A percentile compares a stretch with the other conserved stretches of the same genome.
These are phyloP conservation scores for Eumacrocentrus americanus DNA, from an alignment of 2,888 invertebrate genomes.

Conservation along the genomic window DNA sequence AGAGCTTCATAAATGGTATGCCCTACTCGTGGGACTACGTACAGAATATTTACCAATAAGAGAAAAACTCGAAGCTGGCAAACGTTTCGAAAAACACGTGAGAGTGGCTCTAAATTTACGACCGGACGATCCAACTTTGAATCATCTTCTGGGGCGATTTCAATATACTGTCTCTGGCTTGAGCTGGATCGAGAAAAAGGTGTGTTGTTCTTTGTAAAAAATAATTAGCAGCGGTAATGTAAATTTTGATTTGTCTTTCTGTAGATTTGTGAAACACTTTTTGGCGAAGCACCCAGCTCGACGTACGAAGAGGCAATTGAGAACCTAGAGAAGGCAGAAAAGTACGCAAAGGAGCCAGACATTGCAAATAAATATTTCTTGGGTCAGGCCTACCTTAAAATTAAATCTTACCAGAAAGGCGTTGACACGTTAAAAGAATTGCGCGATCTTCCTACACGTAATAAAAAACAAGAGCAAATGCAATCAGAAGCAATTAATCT, in stretches of 20 bases:
- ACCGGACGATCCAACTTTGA: slow-evolving; percentile 68
- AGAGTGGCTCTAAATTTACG: slow-evolving; percentile 68
- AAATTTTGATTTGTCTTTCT: slow-evolving; percentile 16
- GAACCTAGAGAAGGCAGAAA: slow-evolving; percentile 65
- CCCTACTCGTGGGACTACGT: slow-evolving; percentile 70
- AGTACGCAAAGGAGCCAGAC: slow-evolving; percentile 63
- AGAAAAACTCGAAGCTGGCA: slow-evolving; percentile 72
- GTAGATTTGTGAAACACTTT: slow-evolving; percentile 69
- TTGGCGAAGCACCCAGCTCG: slow-evolving; percentile 69
- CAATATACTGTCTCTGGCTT: slow-evolving; percentile 70
- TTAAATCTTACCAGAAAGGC: slow-evolving; percentile 63
- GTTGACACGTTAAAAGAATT: slow-evolving; percentile 62
- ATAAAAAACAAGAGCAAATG: slow-evolving; percentile 42
- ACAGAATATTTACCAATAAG: slow-evolving; percentile 68
- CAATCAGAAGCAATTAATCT: slow-evolving; percentile 48
- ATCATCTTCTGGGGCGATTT: slow-evolving; percentile 75
- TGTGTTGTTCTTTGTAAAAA: too few species aligned
- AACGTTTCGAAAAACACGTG: slow-evolving; percentile 72
- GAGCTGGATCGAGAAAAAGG: slow-evolving; percentile 71
- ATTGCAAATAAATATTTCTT: slow-evolving; percentile 67
- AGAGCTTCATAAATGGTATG: slow-evolving; percentile 77
- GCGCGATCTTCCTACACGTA: slow-evolving; percentile 34
- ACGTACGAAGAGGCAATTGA: slow-evolving; percentile 69
- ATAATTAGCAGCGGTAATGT: too few species aligned
- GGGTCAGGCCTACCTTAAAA: slow-evolving; percentile 66